Percentiles rank a stretch among this genome's conserved stretches.
Conservation (phyloP, 1,140 invertebrate genomes). For the Drosophila ironensis region DNA sequence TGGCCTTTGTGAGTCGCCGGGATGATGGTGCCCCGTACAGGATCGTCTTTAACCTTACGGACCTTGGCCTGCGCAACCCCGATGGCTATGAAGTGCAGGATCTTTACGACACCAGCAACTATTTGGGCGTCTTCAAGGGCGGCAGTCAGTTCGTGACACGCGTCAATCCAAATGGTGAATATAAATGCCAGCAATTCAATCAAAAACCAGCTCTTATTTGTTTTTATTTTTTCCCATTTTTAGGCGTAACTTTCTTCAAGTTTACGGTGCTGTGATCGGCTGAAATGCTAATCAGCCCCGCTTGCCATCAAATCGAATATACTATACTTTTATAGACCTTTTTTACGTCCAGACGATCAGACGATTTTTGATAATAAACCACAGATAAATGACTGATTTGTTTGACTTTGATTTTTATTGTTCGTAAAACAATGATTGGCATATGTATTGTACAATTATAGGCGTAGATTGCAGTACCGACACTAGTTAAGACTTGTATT, state of each 20-base stretch:
- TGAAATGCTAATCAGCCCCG: conserved; percentile 22
- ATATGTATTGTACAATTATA: conserved; percentile 69
- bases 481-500: conserved; percentile 46
- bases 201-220: background rate
- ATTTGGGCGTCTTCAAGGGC: conserved; percentile 29
- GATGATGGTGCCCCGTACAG: conserved; percentile 85
- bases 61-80: conserved; percentile 82
- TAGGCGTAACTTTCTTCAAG: conserved; percentile 77
- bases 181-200: background rate
- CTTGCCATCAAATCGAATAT: conserved; percentile 42
- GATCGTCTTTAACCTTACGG: conserved; percentile 83
- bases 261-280: conserved; percentile 61
- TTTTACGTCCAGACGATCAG: background rate
- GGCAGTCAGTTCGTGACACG: conserved; percentile 54
- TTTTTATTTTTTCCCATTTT: conserved; percentile 1
- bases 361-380: conserved; percentile 7
- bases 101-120: conserved; percentile 34
- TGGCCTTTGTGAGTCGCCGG: conserved; percentile 93
- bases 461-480: conserved; percentile 61
- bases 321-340: conserved; percentile 5
- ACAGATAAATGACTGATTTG: background rate
- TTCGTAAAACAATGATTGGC: conserved; percentile 32
- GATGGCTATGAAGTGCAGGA: conserved; percentile 82
- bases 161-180: conserved; percentile 72
- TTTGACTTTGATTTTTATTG: conserved; percentile 41